Percentiles rank a stretch among this genome's conserved stretches.
Conservation (phyloP, 2,797 vertebrate species). For the Micrastur ruficollis region DNA sequence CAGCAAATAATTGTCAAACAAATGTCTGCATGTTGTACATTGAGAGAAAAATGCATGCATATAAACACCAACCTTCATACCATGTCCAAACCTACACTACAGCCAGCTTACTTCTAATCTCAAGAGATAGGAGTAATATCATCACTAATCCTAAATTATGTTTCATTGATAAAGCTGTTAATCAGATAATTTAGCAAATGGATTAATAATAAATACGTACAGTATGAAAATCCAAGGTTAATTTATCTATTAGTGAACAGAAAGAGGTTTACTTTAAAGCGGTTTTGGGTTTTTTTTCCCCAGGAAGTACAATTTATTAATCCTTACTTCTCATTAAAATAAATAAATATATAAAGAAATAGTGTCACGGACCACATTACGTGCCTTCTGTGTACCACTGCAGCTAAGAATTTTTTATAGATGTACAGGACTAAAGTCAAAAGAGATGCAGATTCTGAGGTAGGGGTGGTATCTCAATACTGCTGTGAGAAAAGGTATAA, state of each 20-base stretch:
- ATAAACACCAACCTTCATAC: neutral
- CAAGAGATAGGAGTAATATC: neutral
- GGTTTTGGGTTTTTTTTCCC: neutral
- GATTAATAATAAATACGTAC: neutral
- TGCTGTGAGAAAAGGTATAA: neutral
- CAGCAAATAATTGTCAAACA: conserved; percentile 22
- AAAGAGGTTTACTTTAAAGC: neutral
- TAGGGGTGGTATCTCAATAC: neutral
- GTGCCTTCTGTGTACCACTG: neutral
- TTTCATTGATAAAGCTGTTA: conserved; percentile 6
- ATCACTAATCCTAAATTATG: conserved; percentile 26
- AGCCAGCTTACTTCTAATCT: neutral
- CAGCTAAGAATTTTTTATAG: neutral
- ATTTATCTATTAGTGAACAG: neutral
- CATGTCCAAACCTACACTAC: neutral
- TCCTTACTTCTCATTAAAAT: neutral
- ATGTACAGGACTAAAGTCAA: neutral
- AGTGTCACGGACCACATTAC: neutral
- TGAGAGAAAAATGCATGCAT: neutral
- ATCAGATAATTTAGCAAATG: neutral
- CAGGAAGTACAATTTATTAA: neutral
- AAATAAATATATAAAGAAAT: neutral
- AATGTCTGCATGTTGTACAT: neutral
- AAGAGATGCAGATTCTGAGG: neutral
- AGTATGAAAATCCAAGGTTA: neutral